These are phyloP conservation scores for Hucho hucho DNA, from an alignment of 2,113 vertebrate species.

Conservation along the genomic window DNA sequence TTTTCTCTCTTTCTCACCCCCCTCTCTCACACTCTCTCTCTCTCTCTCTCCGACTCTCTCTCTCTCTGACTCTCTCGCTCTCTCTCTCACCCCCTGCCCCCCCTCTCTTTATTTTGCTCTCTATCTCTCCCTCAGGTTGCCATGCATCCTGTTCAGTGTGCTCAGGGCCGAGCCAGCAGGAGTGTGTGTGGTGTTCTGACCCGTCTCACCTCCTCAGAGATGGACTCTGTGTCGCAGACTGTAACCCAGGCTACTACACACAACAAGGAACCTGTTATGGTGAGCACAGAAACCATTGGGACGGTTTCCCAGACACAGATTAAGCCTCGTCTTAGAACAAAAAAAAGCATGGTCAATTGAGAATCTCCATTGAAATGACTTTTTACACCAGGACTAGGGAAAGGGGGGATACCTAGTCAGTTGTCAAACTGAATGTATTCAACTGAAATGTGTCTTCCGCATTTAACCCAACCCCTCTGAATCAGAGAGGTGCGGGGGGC, in stretches of 20 bases:
- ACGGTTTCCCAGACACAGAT: neutral
- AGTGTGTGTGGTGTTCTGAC: conserved; percentile 82
- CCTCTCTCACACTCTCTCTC: no score
- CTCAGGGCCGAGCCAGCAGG: conserved; percentile 70
- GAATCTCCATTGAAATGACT: no score
- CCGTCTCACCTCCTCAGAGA: conserved; percentile 67
- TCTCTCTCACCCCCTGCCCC: neutral
- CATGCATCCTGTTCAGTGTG: conserved; percentile 83
- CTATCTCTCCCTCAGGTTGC: conserved; percentile 75
- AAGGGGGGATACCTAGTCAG: no score
- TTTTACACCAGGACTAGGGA: no score
- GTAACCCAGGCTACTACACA: conserved; percentile 75
- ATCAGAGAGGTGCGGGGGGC: no score
- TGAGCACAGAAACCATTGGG: conserved; percentile 53
- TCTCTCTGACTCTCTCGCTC: no score
- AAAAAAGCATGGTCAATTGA: no score
- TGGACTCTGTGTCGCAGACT: conserved; percentile 77
- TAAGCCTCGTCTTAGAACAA: neutral
- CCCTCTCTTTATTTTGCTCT: neutral
- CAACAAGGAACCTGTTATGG: conserved; percentile 78
- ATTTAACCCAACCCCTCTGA: no score
- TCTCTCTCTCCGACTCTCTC: no score
- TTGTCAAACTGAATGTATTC: no score
- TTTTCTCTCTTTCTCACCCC: no score
- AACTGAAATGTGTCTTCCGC: no score